Percentiles rank a stretch among this genome's conserved stretches.
Conservation (phyloP, 1,140 invertebrate species). For the Diorhabda elongata region DNA sequence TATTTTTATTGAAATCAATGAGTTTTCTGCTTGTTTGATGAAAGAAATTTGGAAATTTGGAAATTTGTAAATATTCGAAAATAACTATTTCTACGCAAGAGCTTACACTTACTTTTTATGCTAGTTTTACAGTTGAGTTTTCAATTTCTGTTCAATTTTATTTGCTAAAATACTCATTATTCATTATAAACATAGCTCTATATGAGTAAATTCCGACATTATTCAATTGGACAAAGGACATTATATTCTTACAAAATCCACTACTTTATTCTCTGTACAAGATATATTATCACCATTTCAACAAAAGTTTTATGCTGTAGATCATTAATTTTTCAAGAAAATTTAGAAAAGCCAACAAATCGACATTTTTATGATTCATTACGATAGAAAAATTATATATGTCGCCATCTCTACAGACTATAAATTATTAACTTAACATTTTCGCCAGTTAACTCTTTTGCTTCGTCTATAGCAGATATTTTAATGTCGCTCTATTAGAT, state of each 20-base stretch:
- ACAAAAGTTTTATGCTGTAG: constrained; percentile 15
- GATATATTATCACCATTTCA: constrained; percentile 26
- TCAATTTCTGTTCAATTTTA: too few relatives aligned
- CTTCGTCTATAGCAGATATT: constrained; percentile 25
- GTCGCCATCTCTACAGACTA: constrained; percentile 27
- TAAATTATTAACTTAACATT: constrained; percentile 32
- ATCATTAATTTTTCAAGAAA: constrained; percentile 20
- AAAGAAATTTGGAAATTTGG: too few relatives aligned
- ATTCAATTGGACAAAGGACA: background rate
- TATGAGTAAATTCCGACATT: background rate
- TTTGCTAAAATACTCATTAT: background rate
- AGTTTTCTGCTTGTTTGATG: too few relatives aligned
- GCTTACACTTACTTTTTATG: too few relatives aligned
- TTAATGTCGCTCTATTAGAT: constrained; percentile 28
- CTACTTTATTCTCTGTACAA: constrained; percentile 3
- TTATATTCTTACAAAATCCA: background rate
- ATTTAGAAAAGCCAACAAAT: constrained; percentile 27
- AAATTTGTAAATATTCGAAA: too few relatives aligned
- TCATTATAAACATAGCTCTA: background rate
- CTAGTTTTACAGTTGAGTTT: too few relatives aligned
- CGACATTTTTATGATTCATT: constrained; percentile 6
- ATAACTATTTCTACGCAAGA: too few relatives aligned
- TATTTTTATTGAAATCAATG: too few relatives aligned
- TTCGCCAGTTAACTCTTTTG: constrained; percentile 25
- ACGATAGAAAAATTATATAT: constrained; percentile 24